Percentiles rank a stretch among this genome's conserved stretches.
phyloP scores from a whole-genome alignment of 2,888 invertebrate species.

The Caradrina clavipalpis region DNA sequence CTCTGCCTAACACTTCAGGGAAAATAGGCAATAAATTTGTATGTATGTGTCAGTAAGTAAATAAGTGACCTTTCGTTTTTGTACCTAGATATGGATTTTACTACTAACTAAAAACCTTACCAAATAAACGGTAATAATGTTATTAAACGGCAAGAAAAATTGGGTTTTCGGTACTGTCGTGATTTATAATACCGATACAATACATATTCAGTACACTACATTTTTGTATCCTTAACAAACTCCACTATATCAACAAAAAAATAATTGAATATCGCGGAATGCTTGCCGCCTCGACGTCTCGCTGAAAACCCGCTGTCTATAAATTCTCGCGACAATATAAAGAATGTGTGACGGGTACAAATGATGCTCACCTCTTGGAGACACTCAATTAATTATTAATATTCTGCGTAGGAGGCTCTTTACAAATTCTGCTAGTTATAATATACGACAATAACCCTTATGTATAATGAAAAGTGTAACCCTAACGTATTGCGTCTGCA shows the following conservation, averaged over 20 bases:
- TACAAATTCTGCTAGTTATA: not conserved
- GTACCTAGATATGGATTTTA: too few relatives aligned
- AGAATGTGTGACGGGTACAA: constrained; percentile 23
- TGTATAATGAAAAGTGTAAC: too few relatives aligned
- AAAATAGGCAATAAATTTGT: too few relatives aligned
- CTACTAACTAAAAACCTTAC: too few relatives aligned
- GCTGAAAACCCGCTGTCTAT: constrained; percentile 11
- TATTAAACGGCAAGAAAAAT: too few relatives aligned
- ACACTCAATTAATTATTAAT: not conserved
- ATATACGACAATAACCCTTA: too few relatives aligned
- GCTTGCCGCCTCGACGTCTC: not conserved
- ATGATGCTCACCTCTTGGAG: constrained; percentile 9
- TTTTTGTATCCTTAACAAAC: not conserved
- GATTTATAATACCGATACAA: not conserved
- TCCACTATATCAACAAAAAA: not conserved
- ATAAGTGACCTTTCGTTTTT: too few relatives aligned
- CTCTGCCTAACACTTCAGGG: too few relatives aligned
- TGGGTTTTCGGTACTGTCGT: not conserved
- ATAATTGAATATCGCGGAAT: not conserved
- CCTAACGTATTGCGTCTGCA: too few relatives aligned
- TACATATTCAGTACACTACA: not conserved
- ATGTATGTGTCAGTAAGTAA: too few relatives aligned
- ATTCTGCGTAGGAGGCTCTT: constrained; percentile 1
- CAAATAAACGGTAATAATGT: too few relatives aligned
- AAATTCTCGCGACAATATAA: not conserved